Conservation (phyloP, 2,888 invertebrate species). For the Antitype chi region DNA sequence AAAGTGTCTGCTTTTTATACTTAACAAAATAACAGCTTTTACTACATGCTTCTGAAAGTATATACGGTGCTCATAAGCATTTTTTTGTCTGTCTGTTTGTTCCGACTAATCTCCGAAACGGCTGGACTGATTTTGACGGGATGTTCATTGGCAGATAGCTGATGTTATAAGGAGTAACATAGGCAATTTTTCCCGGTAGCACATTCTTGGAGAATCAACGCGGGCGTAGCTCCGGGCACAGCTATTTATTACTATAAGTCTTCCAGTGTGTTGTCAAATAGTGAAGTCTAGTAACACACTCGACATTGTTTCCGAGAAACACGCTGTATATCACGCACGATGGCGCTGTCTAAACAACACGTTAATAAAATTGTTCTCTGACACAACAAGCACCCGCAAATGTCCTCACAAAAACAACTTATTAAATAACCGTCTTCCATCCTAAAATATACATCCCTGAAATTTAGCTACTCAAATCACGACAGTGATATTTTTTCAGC, state of each 20-base stretch:
- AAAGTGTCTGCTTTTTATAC: no score
- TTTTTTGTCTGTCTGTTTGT: no score
- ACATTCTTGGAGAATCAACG: no score
- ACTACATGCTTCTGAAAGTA: no score
- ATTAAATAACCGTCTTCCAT: conserved; percentile 51
- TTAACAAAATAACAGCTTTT: no score
- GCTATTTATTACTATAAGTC: not conserved
- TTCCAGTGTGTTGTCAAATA: not conserved
- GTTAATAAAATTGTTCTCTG: conserved; percentile 60
- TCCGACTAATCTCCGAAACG: no score
- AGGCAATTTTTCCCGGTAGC: no score
- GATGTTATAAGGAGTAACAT: no score
- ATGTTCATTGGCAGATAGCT: no score
- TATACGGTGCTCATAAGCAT: no score
- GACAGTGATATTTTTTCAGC: conserved; percentile 61
- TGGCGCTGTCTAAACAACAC: conserved; percentile 60
- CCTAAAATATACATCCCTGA: conserved; percentile 58
- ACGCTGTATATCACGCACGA: conserved; percentile 40
- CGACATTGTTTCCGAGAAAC: conserved; percentile 38
- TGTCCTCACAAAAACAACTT: conserved; percentile 58
- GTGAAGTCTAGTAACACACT: conserved; percentile 15
- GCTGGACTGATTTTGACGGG: no score
- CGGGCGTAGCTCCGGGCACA: no score
- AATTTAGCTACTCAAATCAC: conserved; percentile 50
- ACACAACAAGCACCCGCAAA: conserved; percentile 47